Percentiles rank a stretch among this genome's conserved stretches.
These are phyloP conservation scores for Puntigrus tetrazona DNA, from an alignment of 2,113 vertebrate genomes.

Conservation along the genomic window DNA sequence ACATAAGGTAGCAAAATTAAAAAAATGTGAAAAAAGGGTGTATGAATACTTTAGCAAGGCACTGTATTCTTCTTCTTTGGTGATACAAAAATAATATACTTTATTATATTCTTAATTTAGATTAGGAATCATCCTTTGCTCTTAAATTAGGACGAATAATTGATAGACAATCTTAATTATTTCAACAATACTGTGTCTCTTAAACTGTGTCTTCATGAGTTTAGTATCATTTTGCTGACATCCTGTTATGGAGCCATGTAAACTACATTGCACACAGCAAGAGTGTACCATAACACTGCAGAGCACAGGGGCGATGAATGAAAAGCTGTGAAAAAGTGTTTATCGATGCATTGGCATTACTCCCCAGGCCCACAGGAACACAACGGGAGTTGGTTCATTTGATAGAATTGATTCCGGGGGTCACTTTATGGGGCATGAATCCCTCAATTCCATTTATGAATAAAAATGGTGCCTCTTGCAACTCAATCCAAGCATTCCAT, in stretches of 20 bases:
- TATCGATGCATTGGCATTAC: constrained; percentile 47
- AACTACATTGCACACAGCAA: not conserved
- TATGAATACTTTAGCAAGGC: too few species aligned
- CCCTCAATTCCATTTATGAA: constrained; percentile 78
- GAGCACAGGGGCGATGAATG: constrained; percentile 4
- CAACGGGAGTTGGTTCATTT: constrained; percentile 52
- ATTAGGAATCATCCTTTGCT: not conserved
- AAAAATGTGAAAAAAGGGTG: too few species aligned
- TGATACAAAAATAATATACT: too few species aligned
- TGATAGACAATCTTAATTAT: not conserved
- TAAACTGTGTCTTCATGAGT: not conserved
- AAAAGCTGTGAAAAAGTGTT: constrained; percentile 42
- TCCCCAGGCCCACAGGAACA: constrained; percentile 26
- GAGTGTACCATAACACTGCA: not conserved
- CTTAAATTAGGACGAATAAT: not conserved
- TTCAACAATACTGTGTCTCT: not conserved
- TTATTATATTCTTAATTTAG: not conserved
- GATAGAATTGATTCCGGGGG: constrained; percentile 59
- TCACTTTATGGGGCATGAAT: constrained; percentile 59
- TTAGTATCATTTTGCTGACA: not conserved
- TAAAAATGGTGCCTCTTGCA: constrained; percentile 81
- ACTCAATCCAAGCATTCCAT: constrained; percentile 88
- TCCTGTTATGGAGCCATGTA: not conserved
- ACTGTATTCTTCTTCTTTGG: too few species aligned
- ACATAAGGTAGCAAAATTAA: too few species aligned